Evolutionary conservation across 2,888 invertebrate genomes (phyloP).

Genomic region (Diaprepes abbreviatus): DNA sequence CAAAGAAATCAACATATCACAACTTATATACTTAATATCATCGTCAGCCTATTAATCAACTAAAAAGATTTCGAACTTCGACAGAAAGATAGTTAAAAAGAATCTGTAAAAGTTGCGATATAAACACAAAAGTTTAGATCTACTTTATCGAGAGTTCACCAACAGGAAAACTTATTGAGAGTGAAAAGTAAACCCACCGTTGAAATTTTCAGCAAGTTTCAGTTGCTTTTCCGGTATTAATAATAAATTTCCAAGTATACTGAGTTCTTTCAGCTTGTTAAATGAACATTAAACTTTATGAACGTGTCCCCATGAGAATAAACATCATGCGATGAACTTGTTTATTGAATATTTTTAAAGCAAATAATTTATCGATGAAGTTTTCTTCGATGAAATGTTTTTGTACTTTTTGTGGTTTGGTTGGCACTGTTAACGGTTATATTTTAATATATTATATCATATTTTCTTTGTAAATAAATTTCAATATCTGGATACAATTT

Average conservation of each 20-base stretch:
- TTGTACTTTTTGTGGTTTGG: too few species aligned
- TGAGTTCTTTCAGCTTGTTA: conserved; percentile 7
- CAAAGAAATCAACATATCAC: too few species aligned
- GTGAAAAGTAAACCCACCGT: conserved; percentile 18
- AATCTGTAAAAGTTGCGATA: conserved; percentile 7
- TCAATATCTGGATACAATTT: too few species aligned
- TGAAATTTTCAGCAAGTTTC: conserved; percentile 17
- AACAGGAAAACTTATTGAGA: conserved; percentile 15
- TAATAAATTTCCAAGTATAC: conserved; percentile 9
- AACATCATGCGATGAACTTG: not conserved
- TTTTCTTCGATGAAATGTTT: too few species aligned
- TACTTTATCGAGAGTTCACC: conserved; percentile 10
- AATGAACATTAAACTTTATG: not conserved
- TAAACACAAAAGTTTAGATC: not conserved
- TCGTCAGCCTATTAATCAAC: not conserved
- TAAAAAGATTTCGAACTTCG: not conserved
- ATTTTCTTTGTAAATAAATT: too few species aligned
- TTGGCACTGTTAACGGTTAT: too few species aligned
- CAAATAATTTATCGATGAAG: too few species aligned
- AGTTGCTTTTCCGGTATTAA: conserved; percentile 12
- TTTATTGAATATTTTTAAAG: not conserved
- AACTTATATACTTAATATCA: too few species aligned
- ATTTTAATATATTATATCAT: too few species aligned
- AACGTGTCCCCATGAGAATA: not conserved
- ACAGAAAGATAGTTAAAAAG: not conserved